Conservation (phyloP, 2,797 vertebrate genomes). For the Diplodus puntazzo region DNA sequence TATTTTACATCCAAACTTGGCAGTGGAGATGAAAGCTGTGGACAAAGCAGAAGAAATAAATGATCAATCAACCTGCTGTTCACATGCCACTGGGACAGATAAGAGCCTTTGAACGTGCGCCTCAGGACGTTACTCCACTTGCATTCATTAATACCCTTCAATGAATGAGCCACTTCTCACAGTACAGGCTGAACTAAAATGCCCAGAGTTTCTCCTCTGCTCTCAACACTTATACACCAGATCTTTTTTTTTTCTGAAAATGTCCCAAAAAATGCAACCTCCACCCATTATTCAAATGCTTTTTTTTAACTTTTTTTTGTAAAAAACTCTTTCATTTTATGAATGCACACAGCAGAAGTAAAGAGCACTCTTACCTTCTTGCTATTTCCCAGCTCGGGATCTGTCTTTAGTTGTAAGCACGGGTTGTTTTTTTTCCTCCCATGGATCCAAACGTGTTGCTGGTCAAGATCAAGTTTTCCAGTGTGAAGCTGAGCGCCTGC, state of each 20-base stretch:
- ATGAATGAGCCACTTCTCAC: not conserved
- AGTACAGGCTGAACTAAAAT: not conserved
- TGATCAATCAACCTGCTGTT: conserved; percentile 15
- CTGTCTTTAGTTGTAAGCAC: not conserved
- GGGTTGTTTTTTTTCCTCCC: conserved; percentile 16
- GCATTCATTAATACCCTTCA: not conserved
- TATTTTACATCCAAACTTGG: conserved; percentile 22
- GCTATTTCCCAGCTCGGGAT: not conserved
- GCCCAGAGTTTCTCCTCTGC: not conserved
- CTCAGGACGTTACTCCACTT: not conserved
- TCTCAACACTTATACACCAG: not conserved
- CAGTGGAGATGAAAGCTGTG: conserved; percentile 34
- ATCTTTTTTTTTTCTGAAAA: conserved; percentile 1
- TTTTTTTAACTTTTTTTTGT: too few relatives aligned
- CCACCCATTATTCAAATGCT: not conserved
- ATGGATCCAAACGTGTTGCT: conserved; percentile 67
- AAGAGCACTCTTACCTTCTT: conserved; percentile 58
- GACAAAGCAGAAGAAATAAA: conserved; percentile 2
- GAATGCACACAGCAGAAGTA: not conserved
- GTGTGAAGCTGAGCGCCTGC: conserved; percentile 64
- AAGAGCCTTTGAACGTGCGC: not conserved
- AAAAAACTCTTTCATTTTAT: too few relatives aligned
- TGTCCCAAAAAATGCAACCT: not conserved
- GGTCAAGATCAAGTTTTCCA: conserved; percentile 75
- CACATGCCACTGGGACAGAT: not conserved